phyloP scores from a whole-genome alignment of 2,888 invertebrate genomes.

The Eupsilia transversa region DNA sequence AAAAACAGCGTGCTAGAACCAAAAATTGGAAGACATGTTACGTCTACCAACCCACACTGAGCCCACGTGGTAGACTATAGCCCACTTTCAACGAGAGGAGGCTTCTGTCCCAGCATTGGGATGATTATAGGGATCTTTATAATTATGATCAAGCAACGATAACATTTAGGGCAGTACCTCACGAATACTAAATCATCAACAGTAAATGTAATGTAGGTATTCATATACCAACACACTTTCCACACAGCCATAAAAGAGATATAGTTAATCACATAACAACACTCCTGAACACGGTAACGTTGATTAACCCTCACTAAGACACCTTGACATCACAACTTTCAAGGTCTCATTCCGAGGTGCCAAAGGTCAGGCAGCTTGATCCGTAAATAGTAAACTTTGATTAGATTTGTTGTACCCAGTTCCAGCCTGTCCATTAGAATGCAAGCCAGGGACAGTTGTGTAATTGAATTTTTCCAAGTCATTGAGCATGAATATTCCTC shows the following conservation, averaged over 20 bases:
- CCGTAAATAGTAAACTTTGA: constrained; percentile 74
- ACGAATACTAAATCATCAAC: too few species aligned
- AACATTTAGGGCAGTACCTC: background rate
- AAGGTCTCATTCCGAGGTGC: constrained; percentile 55
- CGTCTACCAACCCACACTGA: too few species aligned
- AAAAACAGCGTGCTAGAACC: too few species aligned
- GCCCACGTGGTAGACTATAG: too few species aligned
- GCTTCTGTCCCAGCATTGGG: too few species aligned
- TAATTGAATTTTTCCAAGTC: constrained; percentile 84
- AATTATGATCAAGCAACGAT: background rate
- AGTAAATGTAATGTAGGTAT: background rate
- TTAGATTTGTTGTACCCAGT: constrained; percentile 74
- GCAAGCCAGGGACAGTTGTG: constrained; percentile 75
- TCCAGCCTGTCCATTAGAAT: constrained; percentile 77
- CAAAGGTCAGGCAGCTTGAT: constrained; percentile 57
- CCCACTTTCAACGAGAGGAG: too few species aligned
- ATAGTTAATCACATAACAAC: constrained; percentile 29
- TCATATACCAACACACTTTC: background rate
- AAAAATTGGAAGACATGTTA: too few species aligned
- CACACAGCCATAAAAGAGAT: constrained; percentile 22
- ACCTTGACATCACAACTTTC: constrained; percentile 60
- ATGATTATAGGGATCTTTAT: too few species aligned
- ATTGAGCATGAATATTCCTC: constrained; percentile 72
- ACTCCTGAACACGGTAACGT: constrained; percentile 1
- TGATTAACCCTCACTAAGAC: constrained; percentile 33